These are phyloP conservation scores for Sycophaga agraensis DNA, from an alignment of 1,140 invertebrate species.

Conservation along the genomic window DNA sequence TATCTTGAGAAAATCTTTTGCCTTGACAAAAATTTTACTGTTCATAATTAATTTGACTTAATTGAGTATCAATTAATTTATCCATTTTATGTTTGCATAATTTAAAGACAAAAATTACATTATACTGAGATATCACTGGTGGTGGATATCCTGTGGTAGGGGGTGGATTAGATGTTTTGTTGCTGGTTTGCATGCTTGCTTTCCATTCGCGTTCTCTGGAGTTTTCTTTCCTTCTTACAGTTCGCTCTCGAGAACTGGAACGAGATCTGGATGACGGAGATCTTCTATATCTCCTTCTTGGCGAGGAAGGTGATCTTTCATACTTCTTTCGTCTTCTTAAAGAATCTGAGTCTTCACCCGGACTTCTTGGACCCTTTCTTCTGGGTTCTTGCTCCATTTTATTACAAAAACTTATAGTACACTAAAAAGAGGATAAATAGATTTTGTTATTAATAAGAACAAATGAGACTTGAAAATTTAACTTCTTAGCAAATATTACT, in stretches of 20 bases:
- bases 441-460: too few relatives aligned
- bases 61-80: too few relatives aligned
- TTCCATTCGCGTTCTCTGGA: constrained; percentile 47
- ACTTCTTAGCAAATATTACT: too few relatives aligned
- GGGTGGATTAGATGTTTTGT: constrained; percentile 32
- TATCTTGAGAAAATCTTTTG: neutral
- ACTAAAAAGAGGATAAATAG: neutral
- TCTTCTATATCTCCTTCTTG: constrained; percentile 49
- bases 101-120: constrained; percentile 34
- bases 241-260: constrained; percentile 39
- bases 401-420: neutral
- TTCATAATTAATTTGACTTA: too few relatives aligned
- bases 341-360: constrained; percentile 50
- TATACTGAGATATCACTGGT: constrained; percentile 52
- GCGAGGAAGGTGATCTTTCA: constrained; percentile 53
- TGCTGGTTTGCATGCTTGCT: constrained; percentile 32
- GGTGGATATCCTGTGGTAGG: constrained; percentile 41
- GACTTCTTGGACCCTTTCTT: constrained; percentile 48
- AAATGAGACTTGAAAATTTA: too few relatives aligned
- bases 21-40: too few relatives aligned
- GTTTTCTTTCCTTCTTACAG: constrained; percentile 9
- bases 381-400: constrained; percentile 33
- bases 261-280: constrained; percentile 51
- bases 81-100: neutral
- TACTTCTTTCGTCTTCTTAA: constrained; percentile 48